Conservation (phyloP, 1,140 invertebrate genomes). For the Trichomalopsis sarcophagae region DNA sequence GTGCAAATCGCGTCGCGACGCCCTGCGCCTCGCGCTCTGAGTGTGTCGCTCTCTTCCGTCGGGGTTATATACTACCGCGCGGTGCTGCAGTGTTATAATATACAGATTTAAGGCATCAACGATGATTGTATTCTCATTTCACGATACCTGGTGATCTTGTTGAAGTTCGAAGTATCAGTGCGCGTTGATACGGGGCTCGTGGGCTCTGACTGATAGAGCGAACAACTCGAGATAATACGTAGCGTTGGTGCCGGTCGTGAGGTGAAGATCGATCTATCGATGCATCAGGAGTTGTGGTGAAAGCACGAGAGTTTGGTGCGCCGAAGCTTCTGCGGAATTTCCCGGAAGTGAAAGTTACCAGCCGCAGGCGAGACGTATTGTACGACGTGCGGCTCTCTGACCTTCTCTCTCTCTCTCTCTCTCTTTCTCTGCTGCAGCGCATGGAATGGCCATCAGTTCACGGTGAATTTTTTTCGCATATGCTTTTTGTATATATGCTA, state of each 20-base stretch:
- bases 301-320: background rate
- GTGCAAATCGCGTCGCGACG: conserved; percentile 68
- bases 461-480: background rate
- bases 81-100: background rate
- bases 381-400: background rate
- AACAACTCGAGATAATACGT: background rate
- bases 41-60: background rate
- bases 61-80: background rate
- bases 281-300: background rate
- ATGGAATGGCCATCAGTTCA: background rate
- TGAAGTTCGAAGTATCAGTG: background rate
- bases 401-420: background rate
- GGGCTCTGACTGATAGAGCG: background rate
- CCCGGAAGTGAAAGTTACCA: conserved; percentile 22
- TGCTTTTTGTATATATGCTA: too few relatives aligned
- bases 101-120: background rate
- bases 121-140: background rate
- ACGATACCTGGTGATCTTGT: background rate
- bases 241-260: conserved; percentile 3
- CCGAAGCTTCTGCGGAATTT: conserved; percentile 1
- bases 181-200: background rate
- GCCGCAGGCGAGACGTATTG: background rate
- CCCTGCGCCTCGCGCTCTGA: conserved; percentile 53
- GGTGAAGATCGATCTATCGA: conserved; percentile 12
- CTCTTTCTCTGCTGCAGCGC: background rate